Percentiles rank a stretch among this genome's conserved stretches.
These are phyloP conservation scores for Parnassius mnemosyne DNA, from an alignment of 2,888 invertebrate genomes.

Conservation along the genomic window DNA sequence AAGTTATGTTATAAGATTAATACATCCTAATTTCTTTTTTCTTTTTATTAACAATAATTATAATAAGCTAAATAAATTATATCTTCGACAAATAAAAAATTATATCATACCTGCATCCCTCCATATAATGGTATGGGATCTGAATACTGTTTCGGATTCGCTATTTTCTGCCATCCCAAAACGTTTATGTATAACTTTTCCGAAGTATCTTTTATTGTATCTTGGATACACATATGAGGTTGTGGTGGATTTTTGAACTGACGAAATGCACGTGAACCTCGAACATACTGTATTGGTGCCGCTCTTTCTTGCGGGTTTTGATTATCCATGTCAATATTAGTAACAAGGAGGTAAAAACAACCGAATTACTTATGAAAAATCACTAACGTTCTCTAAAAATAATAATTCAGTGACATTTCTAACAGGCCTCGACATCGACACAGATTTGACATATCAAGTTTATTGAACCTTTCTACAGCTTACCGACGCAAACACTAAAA, in stretches of 20 bases:
- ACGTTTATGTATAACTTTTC: conserved; percentile 84
- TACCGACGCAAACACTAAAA: conserved; percentile 19
- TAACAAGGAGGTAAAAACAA: conserved; percentile 30
- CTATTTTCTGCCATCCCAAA: conserved; percentile 86
- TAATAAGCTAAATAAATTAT: neutral
- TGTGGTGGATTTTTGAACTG: conserved; percentile 88
- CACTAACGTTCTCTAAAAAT: conserved; percentile 23
- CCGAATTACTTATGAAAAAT: conserved; percentile 23
- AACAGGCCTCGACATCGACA: conserved; percentile 18
- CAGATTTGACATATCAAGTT: conserved; percentile 58
- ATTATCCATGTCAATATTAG: conserved; percentile 65
- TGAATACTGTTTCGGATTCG: conserved; percentile 82
- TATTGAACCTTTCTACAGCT: conserved; percentile 62
- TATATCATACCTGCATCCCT: conserved; percentile 82
- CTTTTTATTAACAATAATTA: neutral
- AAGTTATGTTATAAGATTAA: conserved; percentile 1
- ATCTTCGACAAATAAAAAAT: conserved; percentile 7
- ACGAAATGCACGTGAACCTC: conserved; percentile 82
- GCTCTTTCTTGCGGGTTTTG: conserved; percentile 64
- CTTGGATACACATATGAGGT: conserved; percentile 87
- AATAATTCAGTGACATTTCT: conserved; percentile 27
- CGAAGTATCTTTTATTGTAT: conserved; percentile 80
- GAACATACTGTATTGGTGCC: conserved; percentile 78
- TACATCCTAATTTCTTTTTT: neutral
- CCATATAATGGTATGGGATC: conserved; percentile 86